Evolutionary conservation across 2,797 vertebrate species (phyloP), one percentile per base, ranked within the genome.

Genomic region (Cuculus canorus): DNA sequence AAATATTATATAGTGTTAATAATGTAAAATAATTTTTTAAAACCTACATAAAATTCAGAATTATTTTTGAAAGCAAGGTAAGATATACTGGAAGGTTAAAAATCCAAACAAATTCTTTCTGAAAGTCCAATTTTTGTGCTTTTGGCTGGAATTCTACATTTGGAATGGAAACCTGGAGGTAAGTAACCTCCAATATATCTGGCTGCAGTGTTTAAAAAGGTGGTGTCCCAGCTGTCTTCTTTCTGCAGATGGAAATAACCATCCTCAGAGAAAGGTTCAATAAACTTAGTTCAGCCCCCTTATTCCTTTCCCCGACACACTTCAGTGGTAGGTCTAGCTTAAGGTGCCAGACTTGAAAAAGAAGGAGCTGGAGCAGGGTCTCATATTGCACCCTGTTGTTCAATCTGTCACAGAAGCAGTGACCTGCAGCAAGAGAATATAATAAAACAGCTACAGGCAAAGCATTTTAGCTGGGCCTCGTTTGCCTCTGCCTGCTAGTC

Each of bases 101-200:
- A 14, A 17, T 24, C 23, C 4, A 24, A 45, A 27, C 7, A 0
- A 9, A 17, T 47, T 68, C 0, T 28, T 61, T 75, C 53, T 81
- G 9, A 41, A 83, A 54, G 4, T 82, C 17, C 14, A 11, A 13
- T 22, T 45, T 80, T 64, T 50, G 21, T 3, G 84, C 8, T 72
- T 83, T 77, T 77, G 18, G 4, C 25, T 85, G 17, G 13, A 83
- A 57, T 71, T 84, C 23, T 64, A 22, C 27, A 66, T 79, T 84
- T 88, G 63, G 86, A 88, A 84, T 17, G 9, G 22, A 79, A 79
- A 11, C 22, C 37, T 54, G 9, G 22, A n/a, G 10, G 13, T 80
- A 73, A 77, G 8, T 48, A 73, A 43, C 5, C 25, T 85, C 43
- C 17, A 86, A 32, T 33, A 73, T 23, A 77, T 70, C 39, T 63